Conservation (phyloP, 2,113 vertebrate genomes). For the Petaurus breviceps region DNA sequence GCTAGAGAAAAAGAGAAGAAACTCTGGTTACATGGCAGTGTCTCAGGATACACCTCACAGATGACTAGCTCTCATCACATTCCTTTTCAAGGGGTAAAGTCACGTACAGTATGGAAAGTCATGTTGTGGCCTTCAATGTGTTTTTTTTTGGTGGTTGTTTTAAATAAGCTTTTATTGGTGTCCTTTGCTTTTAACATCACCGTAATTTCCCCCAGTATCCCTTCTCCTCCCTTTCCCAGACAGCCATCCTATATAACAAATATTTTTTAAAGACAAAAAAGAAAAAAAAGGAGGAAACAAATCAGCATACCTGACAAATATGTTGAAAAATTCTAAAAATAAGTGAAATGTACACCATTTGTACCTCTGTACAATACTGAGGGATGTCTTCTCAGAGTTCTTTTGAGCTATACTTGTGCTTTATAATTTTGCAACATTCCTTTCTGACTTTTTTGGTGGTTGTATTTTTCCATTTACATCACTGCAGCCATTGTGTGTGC, state of each 20-base stretch:
- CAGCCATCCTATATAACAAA: neutral
- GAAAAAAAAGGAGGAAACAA: neutral
- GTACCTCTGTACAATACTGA: neutral
- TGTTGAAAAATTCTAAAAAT: neutral
- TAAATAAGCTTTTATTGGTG: neutral
- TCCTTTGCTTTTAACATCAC: neutral
- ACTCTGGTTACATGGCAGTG: neutral
- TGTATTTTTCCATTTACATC: neutral
- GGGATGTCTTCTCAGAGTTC: neutral
- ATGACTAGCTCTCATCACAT: neutral
- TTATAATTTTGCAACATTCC: neutral
- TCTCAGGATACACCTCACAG: neutral
- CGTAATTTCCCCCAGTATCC: neutral
- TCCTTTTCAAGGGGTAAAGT: neutral
- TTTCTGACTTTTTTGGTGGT: neutral
- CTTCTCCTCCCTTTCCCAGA: neutral
- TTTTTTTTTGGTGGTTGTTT: no score
- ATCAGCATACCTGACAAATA: neutral
- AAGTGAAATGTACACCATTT: neutral
- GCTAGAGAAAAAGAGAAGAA: constrained; percentile 78
- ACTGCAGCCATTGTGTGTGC: neutral
- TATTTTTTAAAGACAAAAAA: neutral
- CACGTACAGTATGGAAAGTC: neutral
- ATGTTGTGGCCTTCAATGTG: neutral
- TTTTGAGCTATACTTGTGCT: neutral